These are phyloP conservation scores for Cephalopholis sonnerati DNA, from an alignment of 2,113 vertebrate species.

Conservation along the genomic window DNA sequence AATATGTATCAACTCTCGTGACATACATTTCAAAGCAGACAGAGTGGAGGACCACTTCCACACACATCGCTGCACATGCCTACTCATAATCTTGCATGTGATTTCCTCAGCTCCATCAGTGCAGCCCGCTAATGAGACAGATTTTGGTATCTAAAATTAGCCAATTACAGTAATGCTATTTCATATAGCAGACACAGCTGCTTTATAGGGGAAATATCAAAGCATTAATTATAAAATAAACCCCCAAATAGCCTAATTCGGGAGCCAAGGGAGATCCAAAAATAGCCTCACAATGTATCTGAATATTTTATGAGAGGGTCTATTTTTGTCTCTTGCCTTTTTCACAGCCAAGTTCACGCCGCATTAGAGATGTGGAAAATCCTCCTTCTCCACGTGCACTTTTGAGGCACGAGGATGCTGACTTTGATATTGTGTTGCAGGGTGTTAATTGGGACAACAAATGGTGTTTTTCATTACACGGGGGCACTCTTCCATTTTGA, in stretches of 20 bases:
- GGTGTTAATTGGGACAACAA: constrained; percentile 25
- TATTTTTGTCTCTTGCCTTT: constrained; percentile 68
- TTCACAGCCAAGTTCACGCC: constrained; percentile 53
- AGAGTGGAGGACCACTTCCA: constrained; percentile 11
- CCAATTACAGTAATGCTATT: constrained; percentile 34
- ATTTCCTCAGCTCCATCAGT: constrained; percentile 42
- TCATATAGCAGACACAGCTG: constrained; percentile 28
- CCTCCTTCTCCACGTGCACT: constrained; percentile 17
- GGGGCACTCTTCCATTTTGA: constrained; percentile 13
- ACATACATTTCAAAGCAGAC: constrained; percentile 70
- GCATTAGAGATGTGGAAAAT: constrained; percentile 56
- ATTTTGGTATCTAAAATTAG: constrained; percentile 43
- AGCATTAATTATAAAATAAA: constrained; percentile 54
- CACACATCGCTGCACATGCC: constrained; percentile 51
- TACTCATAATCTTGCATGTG: constrained; percentile 53
- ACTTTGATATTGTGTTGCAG: constrained; percentile 25
- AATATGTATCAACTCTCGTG: constrained; percentile 69
- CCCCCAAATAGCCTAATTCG: constrained; percentile 60
- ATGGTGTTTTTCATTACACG: constrained; percentile 34
- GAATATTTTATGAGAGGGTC: constrained; percentile 73
- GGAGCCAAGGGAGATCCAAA: constrained; percentile 59
- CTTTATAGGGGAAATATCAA: constrained; percentile 37
- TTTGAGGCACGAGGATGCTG: constrained; percentile 20
- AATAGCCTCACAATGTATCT: constrained; percentile 67
- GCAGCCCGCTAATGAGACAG: background rate